Evolutionary conservation across 2,797 vertebrate genomes (phyloP).

Genomic region (Notoglanidium macrostoma): DNA sequence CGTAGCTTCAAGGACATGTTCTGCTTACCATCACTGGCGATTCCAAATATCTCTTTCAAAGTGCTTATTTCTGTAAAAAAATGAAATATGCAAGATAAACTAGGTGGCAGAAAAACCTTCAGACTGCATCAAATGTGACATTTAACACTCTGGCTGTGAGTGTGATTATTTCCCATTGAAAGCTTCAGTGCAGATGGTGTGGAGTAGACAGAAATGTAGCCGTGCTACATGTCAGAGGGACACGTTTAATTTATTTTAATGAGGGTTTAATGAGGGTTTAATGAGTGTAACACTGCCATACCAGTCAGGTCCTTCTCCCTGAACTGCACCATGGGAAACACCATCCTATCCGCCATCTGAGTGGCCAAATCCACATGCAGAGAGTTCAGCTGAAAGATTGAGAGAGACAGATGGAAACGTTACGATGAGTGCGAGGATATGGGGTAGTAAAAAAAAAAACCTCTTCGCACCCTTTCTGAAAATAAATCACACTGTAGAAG

Average conservation of each 20-base stretch:
- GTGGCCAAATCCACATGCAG: conserved; percentile 90
- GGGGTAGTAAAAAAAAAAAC: background rate
- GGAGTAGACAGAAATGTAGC: background rate
- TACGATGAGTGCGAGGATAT: background rate
- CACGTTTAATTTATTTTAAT: conserved; percentile 19
- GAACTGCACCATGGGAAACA: conserved; percentile 95
- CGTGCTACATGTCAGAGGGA: background rate
- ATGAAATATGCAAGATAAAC: conserved; percentile 16
- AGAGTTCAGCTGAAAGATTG: conserved; percentile 84
- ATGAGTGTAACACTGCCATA: conserved; percentile 63
- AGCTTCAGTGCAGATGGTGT: conserved; percentile 6
- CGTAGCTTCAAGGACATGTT: background rate
- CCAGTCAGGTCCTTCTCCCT: conserved; percentile 98
- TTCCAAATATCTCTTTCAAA: conserved; percentile 92
- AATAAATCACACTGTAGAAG: background rate
- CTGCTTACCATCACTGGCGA: conserved; percentile 89
- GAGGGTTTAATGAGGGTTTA: conserved; percentile 21
- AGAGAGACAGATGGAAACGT: background rate
- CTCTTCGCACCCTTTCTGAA: background rate
- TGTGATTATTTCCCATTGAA: background rate
- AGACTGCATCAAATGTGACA: background rate
- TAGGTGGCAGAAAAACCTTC: background rate
- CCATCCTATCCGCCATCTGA: conserved; percentile 94
- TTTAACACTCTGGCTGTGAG: background rate
- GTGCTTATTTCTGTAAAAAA: conserved; percentile 92